phyloP scores from a whole-genome alignment of 2,113 vertebrate genomes.

The Hyla sarda region DNA sequence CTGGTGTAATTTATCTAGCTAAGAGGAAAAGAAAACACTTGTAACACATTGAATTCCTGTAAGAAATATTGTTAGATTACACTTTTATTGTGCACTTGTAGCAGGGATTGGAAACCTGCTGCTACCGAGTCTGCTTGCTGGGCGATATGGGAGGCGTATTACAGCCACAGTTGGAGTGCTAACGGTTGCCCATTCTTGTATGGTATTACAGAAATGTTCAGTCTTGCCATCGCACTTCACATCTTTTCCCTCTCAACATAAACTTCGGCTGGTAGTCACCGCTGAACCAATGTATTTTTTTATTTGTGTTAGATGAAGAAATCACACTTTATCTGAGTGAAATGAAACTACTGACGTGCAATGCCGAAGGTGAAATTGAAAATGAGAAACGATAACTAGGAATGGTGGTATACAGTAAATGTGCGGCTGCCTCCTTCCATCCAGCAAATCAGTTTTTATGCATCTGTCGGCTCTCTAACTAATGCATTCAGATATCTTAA shows the following conservation, averaged over 20 bases:
- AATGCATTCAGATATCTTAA: conserved; percentile 59
- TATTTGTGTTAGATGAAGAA: conserved; percentile 59
- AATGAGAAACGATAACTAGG: conserved; percentile 55
- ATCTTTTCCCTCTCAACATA: conserved; percentile 20
- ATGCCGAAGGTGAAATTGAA: conserved; percentile 60
- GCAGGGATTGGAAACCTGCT: background rate
- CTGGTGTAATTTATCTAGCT: background rate
- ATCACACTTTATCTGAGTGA: conserved; percentile 59
- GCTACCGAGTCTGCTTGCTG: background rate
- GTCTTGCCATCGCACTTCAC: conserved; percentile 46
- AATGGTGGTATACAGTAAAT: conserved; percentile 53
- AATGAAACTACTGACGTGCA: conserved; percentile 58
- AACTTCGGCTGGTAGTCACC: conserved; percentile 12
- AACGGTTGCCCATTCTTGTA: conserved; percentile 35
- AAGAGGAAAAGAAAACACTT: background rate
- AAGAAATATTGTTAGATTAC: background rate
- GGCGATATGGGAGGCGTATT: background rate
- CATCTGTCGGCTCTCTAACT: conserved; percentile 50
- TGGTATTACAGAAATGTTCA: conserved; percentile 27
- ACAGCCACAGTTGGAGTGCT: conserved; percentile 31
- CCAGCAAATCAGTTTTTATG: conserved; percentile 54
- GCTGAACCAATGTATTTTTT: conserved; percentile 29
- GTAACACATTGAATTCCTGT: background rate
- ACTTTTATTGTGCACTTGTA: background rate
- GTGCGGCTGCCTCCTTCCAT: conserved; percentile 46